Base-by-base conservation (phyloP, 2,888 invertebrate species). In the Carabus problematicus region DNA sequence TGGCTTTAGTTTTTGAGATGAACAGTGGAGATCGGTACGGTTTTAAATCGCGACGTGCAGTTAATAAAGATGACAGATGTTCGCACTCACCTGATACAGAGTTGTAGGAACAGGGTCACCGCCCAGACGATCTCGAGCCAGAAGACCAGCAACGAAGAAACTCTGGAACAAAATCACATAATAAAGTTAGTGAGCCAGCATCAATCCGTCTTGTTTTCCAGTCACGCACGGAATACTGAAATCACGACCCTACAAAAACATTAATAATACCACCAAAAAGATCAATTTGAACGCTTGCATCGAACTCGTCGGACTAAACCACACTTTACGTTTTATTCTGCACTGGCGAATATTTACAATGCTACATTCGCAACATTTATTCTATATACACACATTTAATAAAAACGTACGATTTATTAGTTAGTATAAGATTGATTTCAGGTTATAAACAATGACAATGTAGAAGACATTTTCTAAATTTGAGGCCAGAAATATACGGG, bases 121-220 rank as follows among this genome's bases (percentile, higher is more conserved):
- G 86, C 85, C 89, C 89, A 89, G 71, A 87, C 86, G 67, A 87
- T 84, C 82, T 89, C 89, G 71, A 88, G 81, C 75, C 88, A 83
- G 74, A 89, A 84, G 71, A 88, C 83, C 74, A 87, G 74, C 43
- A 82, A 79, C 64, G 88, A 85, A 66, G 84, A 84, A 73, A 85
- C 83, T 80, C 89, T 89, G 83, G 64, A 83, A 85, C 72, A 79
- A 77, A n/a, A 77, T 72, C 74, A 64, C 71, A 60, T 52, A 68
- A 60, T 60, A 60, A 54, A 68, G 42, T 68, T 68, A 60, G 60
- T 54, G 60, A 60, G 52, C 56, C 72, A 73, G 71, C 71, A 55
- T 63, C 70, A 47, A 61, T 66, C 56, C 39, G 14, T 64, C 56
- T 69, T 61, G 63, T 69, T 56, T 62, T 56, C 69, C 52, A 66